These are phyloP conservation scores for Hyperoplus lanceolatus DNA, from an alignment of 2,797 vertebrate species.

Conservation along the genomic window DNA sequence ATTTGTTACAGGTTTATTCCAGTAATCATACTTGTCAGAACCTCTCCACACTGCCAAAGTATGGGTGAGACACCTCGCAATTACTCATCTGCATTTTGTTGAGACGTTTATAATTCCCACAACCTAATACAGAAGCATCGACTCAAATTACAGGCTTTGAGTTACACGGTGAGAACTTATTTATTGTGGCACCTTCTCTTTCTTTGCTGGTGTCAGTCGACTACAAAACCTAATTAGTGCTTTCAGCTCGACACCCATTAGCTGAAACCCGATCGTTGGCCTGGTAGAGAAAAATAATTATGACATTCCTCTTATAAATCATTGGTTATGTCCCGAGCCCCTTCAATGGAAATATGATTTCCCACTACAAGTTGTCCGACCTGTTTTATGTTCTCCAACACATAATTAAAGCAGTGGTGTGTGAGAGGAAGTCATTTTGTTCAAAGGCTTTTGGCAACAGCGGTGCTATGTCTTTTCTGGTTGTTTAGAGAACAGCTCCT, in stretches of 20 bases:
- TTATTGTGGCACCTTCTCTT: conserved; percentile 91
- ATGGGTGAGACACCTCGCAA: conserved; percentile 86
- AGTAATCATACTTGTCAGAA: conserved; percentile 85
- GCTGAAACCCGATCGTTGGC: conserved; percentile 90
- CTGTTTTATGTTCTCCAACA: conserved; percentile 94
- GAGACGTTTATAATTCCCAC: conserved; percentile 90
- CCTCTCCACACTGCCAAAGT: conserved; percentile 75
- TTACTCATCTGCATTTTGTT: conserved; percentile 89
- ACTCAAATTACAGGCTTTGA: conserved; percentile 92
- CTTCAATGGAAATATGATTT: conserved; percentile 97
- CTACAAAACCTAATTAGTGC: conserved; percentile 95
- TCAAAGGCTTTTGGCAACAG: conserved; percentile 93
- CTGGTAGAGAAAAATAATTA: conserved; percentile 91
- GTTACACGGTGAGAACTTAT: conserved; percentile 89
- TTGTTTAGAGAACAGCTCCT: conserved; percentile 87
- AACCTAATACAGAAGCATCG: conserved; percentile 89
- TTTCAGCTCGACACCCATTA: conserved; percentile 90
- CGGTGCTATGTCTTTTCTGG: conserved; percentile 84
- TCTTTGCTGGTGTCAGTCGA: conserved; percentile 88
- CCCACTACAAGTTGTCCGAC: conserved; percentile 94
- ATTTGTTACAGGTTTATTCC: conserved; percentile 74
- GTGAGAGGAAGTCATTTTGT: conserved; percentile 96
- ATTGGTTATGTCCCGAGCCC: conserved; percentile 90
- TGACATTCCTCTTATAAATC: conserved; percentile 95
- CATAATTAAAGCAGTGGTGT: conserved; percentile 94